A percentile compares a stretch with the other conserved stretches of the same genome.
These are phyloP conservation scores for Sternotherus odoratus DNA, from an alignment of 2,797 vertebrate genomes.

Conservation along the genomic window DNA sequence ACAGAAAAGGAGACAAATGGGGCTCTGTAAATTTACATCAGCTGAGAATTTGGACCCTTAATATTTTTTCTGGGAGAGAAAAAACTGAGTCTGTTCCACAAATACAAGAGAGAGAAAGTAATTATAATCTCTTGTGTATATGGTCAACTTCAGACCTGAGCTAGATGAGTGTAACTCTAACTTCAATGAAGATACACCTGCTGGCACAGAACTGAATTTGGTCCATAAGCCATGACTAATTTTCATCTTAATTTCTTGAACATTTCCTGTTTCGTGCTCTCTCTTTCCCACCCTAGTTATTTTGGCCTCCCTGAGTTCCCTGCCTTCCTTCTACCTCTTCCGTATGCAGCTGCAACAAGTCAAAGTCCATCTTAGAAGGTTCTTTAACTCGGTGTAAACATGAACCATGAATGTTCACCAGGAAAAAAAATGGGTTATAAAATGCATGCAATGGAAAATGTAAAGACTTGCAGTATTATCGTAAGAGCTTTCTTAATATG, in stretches of 20 bases:
- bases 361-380: neutral
- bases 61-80: neutral
- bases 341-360: neutral
- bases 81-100: neutral
- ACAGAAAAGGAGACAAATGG: neutral
- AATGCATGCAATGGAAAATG: neutral
- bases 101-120: neutral
- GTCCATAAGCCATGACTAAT: neutral
- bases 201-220: neutral
- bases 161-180: neutral
- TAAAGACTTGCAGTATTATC: conserved; percentile 4
- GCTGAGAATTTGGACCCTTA: neutral
- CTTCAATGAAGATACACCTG: neutral
- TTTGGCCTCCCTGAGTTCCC: neutral
- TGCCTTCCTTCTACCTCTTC: neutral
- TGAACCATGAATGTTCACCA: neutral
- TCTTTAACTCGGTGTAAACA: neutral
- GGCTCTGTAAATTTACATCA: neutral
- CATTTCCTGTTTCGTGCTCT: neutral
- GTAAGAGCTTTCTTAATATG: conserved; percentile 18
- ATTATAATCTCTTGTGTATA: neutral
- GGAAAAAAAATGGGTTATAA: neutral
- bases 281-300: neutral
- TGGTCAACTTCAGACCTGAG: neutral
- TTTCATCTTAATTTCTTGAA: neutral